These are phyloP conservation scores for Oplegnathus fasciatus DNA, from an alignment of 2,113 vertebrate genomes.

Conservation along the genomic window DNA sequence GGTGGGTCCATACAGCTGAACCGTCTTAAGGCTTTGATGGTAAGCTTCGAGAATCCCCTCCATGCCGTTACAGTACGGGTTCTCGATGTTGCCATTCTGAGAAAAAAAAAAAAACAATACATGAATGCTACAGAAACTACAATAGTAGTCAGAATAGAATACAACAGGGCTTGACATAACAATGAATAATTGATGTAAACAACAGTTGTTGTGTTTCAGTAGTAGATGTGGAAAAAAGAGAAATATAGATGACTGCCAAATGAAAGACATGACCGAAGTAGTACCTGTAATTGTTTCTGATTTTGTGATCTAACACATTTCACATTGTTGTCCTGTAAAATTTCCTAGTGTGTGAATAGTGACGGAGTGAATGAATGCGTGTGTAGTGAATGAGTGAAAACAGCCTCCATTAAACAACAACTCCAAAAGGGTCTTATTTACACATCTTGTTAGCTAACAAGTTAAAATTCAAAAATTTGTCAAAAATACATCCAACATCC, in stretches of 20 bases:
- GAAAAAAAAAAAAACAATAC: slow-evolving; percentile 36
- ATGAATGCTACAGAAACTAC: background rate
- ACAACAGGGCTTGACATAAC: background rate
- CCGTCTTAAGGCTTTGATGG: slow-evolving; percentile 94
- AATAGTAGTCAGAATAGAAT: background rate
- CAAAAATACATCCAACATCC: background rate
- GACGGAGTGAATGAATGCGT: no score
- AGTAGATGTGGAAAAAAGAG: background rate
- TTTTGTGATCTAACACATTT: no score
- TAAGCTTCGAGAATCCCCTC: slow-evolving; percentile 96
- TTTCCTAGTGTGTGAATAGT: no score
- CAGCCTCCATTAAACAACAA: background rate
- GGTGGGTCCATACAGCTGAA: slow-evolving; percentile 97
- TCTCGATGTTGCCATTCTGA: slow-evolving; percentile 93
- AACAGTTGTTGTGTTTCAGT: background rate
- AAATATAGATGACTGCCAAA: background rate
- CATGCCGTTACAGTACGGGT: slow-evolving; percentile 94
- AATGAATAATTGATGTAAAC: background rate
- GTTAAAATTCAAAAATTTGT: background rate
- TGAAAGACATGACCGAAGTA: background rate
- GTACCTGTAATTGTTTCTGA: no score
- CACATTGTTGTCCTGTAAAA: no score
- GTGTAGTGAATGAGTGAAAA: background rate
- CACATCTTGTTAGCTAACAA: background rate
- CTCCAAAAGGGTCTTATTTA: background rate